Evolutionary conservation across 2,113 vertebrate species (phyloP).

Genomic region (Oryzias melastigma): DNA sequence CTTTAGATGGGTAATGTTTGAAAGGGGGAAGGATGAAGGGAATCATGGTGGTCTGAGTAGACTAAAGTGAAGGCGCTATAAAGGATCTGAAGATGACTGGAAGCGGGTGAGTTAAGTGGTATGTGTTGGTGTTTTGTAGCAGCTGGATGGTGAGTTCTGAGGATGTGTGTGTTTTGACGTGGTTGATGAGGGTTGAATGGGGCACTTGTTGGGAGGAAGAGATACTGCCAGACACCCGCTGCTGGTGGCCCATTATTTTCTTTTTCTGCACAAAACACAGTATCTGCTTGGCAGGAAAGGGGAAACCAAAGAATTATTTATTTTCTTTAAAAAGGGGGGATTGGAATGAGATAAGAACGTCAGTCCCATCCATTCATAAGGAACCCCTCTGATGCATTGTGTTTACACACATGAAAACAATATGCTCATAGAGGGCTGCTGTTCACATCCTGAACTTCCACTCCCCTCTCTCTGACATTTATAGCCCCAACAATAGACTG

Average conservation of each 20-base stretch:
- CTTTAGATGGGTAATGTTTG: conserved; percentile 12
- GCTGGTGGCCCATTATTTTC: conserved; percentile 30
- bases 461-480: conserved; percentile 35
- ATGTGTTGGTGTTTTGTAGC: conserved; percentile 37
- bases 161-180: conserved; percentile 44
- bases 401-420: conserved; percentile 2
- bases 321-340: conserved; percentile 7
- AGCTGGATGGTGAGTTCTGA: conserved; percentile 27
- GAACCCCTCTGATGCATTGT: background rate
- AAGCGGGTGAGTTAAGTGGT: conserved; percentile 52
- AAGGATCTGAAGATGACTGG: conserved; percentile 41
- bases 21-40: conserved; percentile 8
- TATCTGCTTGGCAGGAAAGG: conserved; percentile 26
- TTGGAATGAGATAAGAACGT: conserved; percentile 31
- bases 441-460: conserved; percentile 13
- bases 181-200: conserved; percentile 53
- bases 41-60: conserved; percentile 34
- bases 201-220: conserved; percentile 44
- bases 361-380: conserved; percentile 15
- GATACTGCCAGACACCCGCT: conserved; percentile 27
- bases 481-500: conserved; percentile 52
- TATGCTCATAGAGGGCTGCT: background rate
- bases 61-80: conserved; percentile 14
- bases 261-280: conserved; percentile 11
- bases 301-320: background rate